Evolutionary conservation across 1,140 invertebrate genomes (phyloP), one percentile per base, ranked within the genome.

Genomic region (Camponotus floridanus): DNA sequence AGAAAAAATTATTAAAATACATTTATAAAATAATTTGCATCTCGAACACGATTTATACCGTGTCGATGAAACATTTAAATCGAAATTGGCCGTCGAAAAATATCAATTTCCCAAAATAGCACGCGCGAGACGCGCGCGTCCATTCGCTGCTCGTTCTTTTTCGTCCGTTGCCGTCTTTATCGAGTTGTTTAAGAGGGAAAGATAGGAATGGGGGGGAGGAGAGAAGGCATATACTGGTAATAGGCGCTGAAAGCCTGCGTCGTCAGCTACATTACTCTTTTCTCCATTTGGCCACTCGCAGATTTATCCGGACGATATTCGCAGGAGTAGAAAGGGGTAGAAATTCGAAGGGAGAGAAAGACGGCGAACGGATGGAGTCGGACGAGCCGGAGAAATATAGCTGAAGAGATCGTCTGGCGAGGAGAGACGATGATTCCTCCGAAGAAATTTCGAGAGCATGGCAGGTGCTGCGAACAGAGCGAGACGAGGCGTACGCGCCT

Each of bases 391-490:
- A 59, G 67, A 61, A 62, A 78, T 78, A 78, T 85, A 55, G 61
- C 73, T 9, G 79, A 39, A 26, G 59, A 51, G 51, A 39, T 73
- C 55, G n/a, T 31, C 42, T 68, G 33, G 62, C 42, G 62, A 51
- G 18, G 48, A 51, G 74, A 64, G 74, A 65, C 71, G 89, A 87
- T 48, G 80, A 89, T 85, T 68, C 76, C 76, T 39, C 62, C 80
- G 79, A 48, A 78, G 86, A 84, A 87, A 70, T 80, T 85, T 88
- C 64, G 86, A 70, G 85, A 65, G 85, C 76, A 87, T 78, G 91
- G 87, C 94, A 95, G 94, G 94, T 95, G 94, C 94, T 93, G 92
- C 92, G 94, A 94, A 85, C 92, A 57, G 92, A 95, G 93, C 94
- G 94, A 92, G 89, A 94, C 94, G 92, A 92, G 90, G 90, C 79